Conservation (phyloP, 1,140 invertebrate species). For the Atopsyche davidsoni region DNA sequence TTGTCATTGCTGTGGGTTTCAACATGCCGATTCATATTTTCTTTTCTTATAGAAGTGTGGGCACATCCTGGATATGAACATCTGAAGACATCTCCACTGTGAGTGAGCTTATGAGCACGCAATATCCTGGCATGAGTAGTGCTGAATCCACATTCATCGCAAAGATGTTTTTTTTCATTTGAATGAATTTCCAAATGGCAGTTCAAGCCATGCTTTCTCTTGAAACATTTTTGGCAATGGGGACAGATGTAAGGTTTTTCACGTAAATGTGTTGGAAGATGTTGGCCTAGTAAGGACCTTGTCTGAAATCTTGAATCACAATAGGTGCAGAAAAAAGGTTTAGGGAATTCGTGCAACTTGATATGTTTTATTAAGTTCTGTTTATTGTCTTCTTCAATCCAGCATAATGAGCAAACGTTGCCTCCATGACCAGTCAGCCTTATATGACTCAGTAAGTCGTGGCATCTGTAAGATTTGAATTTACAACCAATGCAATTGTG, state of each 20-base stretch:
- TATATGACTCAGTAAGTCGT: conserved; percentile 7
- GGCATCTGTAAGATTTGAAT: conserved; percentile 13
- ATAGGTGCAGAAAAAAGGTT: conserved; percentile 50
- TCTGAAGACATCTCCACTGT: conserved; percentile 50
- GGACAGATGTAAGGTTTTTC: conserved; percentile 53
- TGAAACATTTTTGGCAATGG: conserved; percentile 54
- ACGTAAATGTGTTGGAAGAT: conserved; percentile 52
- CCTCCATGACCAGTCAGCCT: conserved; percentile 9
- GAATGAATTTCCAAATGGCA: conserved; percentile 53
- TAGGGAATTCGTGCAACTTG: conserved; percentile 44
- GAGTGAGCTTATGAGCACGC: conserved; percentile 51
- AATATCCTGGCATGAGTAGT: conserved; percentile 55
- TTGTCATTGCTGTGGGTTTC: conserved; percentile 53
- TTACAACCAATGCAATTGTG: conserved; percentile 10
- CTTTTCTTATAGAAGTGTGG: conserved; percentile 46
- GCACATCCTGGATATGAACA: conserved; percentile 47
- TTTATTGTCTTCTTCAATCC: conserved; percentile 6
- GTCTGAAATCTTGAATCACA: conserved; percentile 51
- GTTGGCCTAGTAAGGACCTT: conserved; percentile 45
- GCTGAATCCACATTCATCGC: conserved; percentile 56
- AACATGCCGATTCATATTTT: conserved; percentile 47
- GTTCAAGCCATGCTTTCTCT: conserved; percentile 57
- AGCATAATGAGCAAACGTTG: conserved; percentile 14
- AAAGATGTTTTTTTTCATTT: conserved; percentile 53
- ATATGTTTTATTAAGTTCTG: conserved; percentile 5